phyloP scores from a whole-genome alignment of 2,797 vertebrate species.

The Hydrophis major region DNA sequence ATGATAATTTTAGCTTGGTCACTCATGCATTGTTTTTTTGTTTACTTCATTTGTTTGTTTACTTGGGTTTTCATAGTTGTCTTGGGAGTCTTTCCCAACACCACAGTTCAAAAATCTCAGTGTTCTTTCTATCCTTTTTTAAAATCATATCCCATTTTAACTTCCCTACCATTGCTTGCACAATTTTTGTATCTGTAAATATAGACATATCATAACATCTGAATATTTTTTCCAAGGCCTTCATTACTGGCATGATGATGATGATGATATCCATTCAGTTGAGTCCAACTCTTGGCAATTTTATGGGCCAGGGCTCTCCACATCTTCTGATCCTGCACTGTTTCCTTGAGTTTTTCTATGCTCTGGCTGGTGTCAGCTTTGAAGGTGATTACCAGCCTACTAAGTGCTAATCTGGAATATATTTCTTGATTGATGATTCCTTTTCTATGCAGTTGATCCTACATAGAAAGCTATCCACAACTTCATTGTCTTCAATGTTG shows the following conservation, averaged over 20 bases:
- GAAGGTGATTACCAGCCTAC: not conserved
- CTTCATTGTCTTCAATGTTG: not conserved
- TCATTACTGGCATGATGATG: not conserved
- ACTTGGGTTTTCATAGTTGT: not conserved
- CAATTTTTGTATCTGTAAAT: not conserved
- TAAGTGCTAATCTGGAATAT: not conserved
- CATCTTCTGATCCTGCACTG: not conserved
- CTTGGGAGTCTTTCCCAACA: not conserved
- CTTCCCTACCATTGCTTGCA: not conserved
- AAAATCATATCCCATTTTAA: not conserved
- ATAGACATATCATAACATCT: not conserved
- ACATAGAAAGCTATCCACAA: not conserved
- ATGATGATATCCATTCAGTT: not conserved
- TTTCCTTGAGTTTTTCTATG: not conserved
- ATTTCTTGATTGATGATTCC: not conserved
- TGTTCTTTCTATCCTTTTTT: not conserved
- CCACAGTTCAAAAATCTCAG: not conserved
- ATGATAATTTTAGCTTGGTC: not conserved
- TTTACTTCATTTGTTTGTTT: not conserved
- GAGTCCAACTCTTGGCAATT: not conserved
- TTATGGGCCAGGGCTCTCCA: not conserved
- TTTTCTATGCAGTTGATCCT: not conserved
- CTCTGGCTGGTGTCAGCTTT: not conserved
- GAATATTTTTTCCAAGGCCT: not conserved
- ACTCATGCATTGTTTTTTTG: not conserved